These are phyloP conservation scores for Listronotus bonariensis DNA, from an alignment of 1,140 invertebrate genomes.

Conservation along the genomic window DNA sequence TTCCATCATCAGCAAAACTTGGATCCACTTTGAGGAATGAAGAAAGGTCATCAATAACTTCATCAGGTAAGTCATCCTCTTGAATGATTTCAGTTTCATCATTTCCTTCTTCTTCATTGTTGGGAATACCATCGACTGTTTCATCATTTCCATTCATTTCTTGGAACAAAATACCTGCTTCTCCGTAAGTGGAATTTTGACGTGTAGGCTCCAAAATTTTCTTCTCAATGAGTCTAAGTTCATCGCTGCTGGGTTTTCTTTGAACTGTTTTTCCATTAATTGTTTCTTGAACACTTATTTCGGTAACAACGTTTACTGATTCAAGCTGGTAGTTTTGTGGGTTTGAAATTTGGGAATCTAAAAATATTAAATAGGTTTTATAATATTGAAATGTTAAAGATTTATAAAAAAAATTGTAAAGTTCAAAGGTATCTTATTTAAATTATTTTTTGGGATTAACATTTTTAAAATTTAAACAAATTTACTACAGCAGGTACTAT, in stretches of 20 bases:
- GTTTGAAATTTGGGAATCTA: not conserved
- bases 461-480: no score
- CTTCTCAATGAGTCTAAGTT: slow-evolving; percentile 1
- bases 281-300: slow-evolving; percentile 30
- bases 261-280: slow-evolving; percentile 19
- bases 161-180: no score
- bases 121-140: not conserved
- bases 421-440: no score
- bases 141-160: not conserved
- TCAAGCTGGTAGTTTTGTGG: not conserved
- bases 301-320: slow-evolving; percentile 20
- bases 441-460: no score
- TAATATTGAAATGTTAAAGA: no score
- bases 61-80: not conserved
- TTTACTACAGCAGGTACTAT: no score
- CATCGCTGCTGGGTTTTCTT: slow-evolving; percentile 28
- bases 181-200: not conserved
- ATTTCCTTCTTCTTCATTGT: not conserved
- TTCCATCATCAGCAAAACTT: slow-evolving; percentile 5
- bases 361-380: no score
- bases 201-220: not conserved
- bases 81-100: not conserved
- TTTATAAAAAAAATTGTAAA: no score
- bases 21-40: slow-evolving; percentile 3
- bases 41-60: slow-evolving; percentile 16